Conservation (phyloP, 2,797 vertebrate genomes). For the Microhierax caerulescens region DNA sequence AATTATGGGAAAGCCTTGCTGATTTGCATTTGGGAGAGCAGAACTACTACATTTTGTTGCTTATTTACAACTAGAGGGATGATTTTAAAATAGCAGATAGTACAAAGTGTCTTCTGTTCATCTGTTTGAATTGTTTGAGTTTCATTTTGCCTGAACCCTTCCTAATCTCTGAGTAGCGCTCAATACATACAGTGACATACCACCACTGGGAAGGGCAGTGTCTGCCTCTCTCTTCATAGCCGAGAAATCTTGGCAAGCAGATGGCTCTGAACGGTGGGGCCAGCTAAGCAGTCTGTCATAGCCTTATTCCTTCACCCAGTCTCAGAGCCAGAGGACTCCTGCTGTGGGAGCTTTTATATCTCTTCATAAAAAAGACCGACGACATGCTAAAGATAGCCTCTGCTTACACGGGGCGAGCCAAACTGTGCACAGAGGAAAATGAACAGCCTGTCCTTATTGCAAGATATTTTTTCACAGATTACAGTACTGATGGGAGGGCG, state of each 20-base stretch:
- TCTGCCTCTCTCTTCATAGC: not conserved
- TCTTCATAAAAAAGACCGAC: slow-evolving; percentile 28
- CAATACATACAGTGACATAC: not conserved
- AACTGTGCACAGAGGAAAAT: not conserved
- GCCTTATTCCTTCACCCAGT: slow-evolving; percentile 23
- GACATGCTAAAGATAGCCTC: slow-evolving; percentile 50
- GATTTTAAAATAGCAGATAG: not conserved
- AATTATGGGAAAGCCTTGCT: not conserved
- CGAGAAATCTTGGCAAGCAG: slow-evolving; percentile 48
- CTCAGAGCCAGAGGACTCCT: slow-evolving; percentile 46
- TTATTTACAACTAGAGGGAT: not conserved
- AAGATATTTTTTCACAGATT: slow-evolving; percentile 20
- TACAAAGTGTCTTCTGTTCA: not conserved
- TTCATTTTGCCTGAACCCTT: not conserved
- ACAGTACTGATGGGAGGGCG: not conserved
- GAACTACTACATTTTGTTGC: not conserved
- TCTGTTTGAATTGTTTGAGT: not conserved
- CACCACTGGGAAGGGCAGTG: not conserved
- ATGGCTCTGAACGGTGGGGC: not conserved
- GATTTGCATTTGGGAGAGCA: not conserved
- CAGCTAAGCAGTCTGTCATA: slow-evolving; percentile 37
- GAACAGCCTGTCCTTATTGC: slow-evolving; percentile 48
- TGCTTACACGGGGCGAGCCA: not conserved
- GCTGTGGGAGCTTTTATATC: slow-evolving; percentile 30
- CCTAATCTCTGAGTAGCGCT: not conserved